Evolutionary conservation across 2,888 invertebrate genomes (phyloP), one percentile per base, ranked within the genome.

Genomic region (Eumacrocentrus americanus): DNA sequence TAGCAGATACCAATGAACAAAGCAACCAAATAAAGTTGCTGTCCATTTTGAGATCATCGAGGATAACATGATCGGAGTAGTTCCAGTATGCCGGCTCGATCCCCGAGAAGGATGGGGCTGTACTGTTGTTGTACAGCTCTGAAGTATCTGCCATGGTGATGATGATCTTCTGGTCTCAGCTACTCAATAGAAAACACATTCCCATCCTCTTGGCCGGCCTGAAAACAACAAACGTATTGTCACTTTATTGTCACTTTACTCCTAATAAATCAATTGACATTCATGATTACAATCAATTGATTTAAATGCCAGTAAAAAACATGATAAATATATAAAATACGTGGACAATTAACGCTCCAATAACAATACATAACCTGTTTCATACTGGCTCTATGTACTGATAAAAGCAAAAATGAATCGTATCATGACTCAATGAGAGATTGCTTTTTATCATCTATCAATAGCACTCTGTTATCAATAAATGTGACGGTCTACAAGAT

Each of bases 1-100:
- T 91, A 18, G 92, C 92, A 63, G 91, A 90, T 70, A 91, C 85
- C 51, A 95, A 84, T 60, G 94, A 94, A 71, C 90, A 89, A 20
- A 95, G 84, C 67, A 94, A 84, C 84, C 90, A 89, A 51, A 85
- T 84, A 74, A 89, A 88, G 77, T 91, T 92, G 71, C 90, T 88
- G 82, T 94, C 92, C 87, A 90, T 88, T 80, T 87, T 87, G 69
- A 91, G 84, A 73, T 91, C 88, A 69, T 91, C 88, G 68, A 88
- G 80, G 60, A 74, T 78, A 70, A 87, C 85, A 77, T 84, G 82
- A 60, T 86, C 83, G 29, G 88, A 84, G 64, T 81, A 84, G 77
- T 89, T 89, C 87, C 88, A 88, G 81, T 81, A 82, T 53, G 82
- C 82, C 50, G 81, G 71, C 56, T 73, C 71, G 55, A 76, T 68